These are phyloP conservation scores for Pao palembangensis DNA, from an alignment of 2,113 vertebrate species.

Conservation along the genomic window DNA sequence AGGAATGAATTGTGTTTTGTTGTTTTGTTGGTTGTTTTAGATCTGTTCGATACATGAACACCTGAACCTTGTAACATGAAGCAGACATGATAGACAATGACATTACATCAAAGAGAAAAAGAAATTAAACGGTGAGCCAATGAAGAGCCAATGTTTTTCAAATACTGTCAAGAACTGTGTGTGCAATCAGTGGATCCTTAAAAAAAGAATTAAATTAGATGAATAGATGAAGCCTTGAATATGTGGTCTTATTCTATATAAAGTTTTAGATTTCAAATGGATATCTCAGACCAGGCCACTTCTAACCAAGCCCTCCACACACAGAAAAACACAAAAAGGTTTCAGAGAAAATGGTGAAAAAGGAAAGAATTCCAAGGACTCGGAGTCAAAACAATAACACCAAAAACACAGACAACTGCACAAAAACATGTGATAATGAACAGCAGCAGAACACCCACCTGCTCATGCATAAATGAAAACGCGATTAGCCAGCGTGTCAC, in stretches of 20 bases:
- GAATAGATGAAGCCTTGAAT: conserved; percentile 11
- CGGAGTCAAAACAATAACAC: conserved; percentile 29
- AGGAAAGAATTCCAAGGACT: conserved; percentile 45
- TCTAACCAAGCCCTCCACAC: conserved; percentile 65
- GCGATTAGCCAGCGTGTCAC: conserved; percentile 1
- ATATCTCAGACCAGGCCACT: conserved; percentile 53
- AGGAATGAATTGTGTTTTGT: conserved; percentile 57
- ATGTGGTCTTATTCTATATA: conserved; percentile 23
- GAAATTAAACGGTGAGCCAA: conserved; percentile 52
- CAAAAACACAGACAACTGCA: conserved; percentile 44
- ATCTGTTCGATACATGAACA: conserved; percentile 56
- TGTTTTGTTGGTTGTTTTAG: conserved; percentile 27
- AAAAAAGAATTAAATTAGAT: conserved; percentile 16
- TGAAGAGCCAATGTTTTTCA: conserved; percentile 30
- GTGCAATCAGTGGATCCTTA: conserved; percentile 13
- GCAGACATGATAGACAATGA: conserved; percentile 74
- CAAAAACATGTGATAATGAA: conserved; percentile 44
- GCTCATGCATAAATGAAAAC: conserved; percentile 55
- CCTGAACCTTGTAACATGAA: conserved; percentile 54
- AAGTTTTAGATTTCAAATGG: conserved; percentile 35
- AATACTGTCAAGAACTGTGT: conserved; percentile 1
- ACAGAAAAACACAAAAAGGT: conserved; percentile 46
- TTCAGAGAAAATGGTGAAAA: conserved; percentile 53
- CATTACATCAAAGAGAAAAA: conserved; percentile 64
- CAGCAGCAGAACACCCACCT: conserved; percentile 54